These are phyloP conservation scores for Machaerirhynchus nigripectus DNA, from an alignment of 2,113 vertebrate species.

Conservation along the genomic window DNA sequence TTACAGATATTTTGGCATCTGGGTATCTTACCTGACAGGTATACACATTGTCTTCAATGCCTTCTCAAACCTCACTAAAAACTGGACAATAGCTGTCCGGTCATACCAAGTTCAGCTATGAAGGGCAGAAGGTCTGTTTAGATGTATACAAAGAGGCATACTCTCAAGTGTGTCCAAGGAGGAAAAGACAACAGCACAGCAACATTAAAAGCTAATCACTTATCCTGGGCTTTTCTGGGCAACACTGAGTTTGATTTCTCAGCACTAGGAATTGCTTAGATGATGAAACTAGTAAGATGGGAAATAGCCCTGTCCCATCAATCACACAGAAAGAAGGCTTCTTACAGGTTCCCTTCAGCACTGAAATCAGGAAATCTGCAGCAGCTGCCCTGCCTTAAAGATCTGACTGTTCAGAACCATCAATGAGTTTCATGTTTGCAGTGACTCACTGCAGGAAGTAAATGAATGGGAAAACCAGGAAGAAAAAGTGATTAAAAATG, in stretches of 20 bases:
- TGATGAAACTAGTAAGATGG: neutral
- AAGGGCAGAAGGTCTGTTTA: neutral
- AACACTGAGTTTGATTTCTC: neutral
- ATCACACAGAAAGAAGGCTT: neutral
- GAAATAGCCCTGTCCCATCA: neutral
- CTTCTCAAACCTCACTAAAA: neutral
- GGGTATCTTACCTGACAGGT: neutral
- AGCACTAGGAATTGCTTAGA: neutral
- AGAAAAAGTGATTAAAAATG: neutral
- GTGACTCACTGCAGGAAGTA: neutral
- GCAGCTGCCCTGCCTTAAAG: neutral
- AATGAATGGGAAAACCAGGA: neutral
- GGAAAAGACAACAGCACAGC: neutral
- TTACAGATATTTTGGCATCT: neutral
- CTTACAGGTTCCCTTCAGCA: neutral
- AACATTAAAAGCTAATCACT: neutral
- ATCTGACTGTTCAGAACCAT: neutral
- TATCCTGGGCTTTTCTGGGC: neutral
- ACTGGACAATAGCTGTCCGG: neutral
- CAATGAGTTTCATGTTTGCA: neutral
- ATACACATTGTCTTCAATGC: neutral
- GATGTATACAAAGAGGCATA: neutral
- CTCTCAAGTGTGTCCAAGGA: neutral
- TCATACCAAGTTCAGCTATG: neutral
- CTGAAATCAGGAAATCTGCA: neutral